A percentile compares a stretch with the other conserved stretches of the same genome.
These are phyloP conservation scores for Leptatherina wallacei DNA, from an alignment of 2,797 vertebrate species.

Conservation along the genomic window DNA sequence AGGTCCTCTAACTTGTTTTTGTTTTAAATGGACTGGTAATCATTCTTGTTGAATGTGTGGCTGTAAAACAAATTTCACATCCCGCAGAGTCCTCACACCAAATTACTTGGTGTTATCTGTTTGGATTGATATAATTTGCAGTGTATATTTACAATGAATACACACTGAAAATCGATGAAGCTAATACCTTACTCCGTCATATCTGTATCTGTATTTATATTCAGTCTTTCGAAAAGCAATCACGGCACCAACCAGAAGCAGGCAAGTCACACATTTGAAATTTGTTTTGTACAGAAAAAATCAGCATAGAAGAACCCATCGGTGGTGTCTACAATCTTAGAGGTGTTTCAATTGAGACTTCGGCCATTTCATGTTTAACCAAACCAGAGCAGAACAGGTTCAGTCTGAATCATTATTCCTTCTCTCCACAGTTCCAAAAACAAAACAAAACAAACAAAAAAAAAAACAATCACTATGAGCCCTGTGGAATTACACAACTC, in stretches of 20 bases:
- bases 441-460: slow-evolving; percentile 2
- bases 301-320: slow-evolving; percentile 62
- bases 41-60: neutral
- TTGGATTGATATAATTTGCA: slow-evolving; percentile 22
- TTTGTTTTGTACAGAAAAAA: slow-evolving; percentile 38
- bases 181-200: slow-evolving; percentile 29
- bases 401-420: slow-evolving; percentile 50
- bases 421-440: slow-evolving; percentile 22
- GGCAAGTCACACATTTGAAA: slow-evolving; percentile 51
- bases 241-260: slow-evolving; percentile 34
- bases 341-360: slow-evolving; percentile 62
- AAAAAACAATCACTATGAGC: slow-evolving; percentile 23
- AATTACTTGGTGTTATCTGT: slow-evolving; percentile 4
- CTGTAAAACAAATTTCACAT: neutral
- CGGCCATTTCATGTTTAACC: slow-evolving; percentile 55
- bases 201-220: slow-evolving; percentile 47
- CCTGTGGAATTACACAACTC: slow-evolving; percentile 41
- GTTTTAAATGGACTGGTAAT: neutral
- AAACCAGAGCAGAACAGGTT: slow-evolving; percentile 46
- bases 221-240: slow-evolving; percentile 42
- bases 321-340: slow-evolving; percentile 55
- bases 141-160: slow-evolving; percentile 26
- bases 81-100: neutral
- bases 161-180: slow-evolving; percentile 7
- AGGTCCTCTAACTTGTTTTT: no score